These are phyloP conservation scores for Apotomis betuletana DNA, from an alignment of 2,888 invertebrate genomes.

Conservation along the genomic window DNA sequence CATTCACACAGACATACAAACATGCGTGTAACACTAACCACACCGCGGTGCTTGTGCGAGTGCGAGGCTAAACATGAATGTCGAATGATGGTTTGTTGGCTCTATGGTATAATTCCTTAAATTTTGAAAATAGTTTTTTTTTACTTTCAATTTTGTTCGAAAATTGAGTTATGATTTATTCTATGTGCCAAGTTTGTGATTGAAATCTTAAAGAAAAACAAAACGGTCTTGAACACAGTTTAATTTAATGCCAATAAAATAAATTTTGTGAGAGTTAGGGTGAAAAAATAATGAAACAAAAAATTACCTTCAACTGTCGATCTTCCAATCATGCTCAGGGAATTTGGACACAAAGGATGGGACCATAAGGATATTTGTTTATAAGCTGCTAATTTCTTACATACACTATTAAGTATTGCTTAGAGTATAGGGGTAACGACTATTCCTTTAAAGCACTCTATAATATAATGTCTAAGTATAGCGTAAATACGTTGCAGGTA, in stretches of 20 bases:
- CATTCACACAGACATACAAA: slow-evolving; percentile 30
- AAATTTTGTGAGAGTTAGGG: slow-evolving; percentile 19
- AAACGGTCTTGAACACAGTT: not conserved
- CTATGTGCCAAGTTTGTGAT: not conserved
- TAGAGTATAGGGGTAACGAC: slow-evolving; percentile 56
- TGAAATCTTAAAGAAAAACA: not conserved
- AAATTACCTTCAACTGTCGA: slow-evolving; percentile 75
- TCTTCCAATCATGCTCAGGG: slow-evolving; percentile 78
- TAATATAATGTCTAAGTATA: slow-evolving; percentile 31
- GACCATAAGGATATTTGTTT: slow-evolving; percentile 57
- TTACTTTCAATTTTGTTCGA: not conserved
- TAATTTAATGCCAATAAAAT: slow-evolving; percentile 27
- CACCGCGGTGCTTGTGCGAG: slow-evolving; percentile 36
- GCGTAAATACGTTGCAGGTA: slow-evolving; percentile 20
- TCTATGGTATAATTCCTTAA: not conserved
- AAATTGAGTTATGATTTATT: not conserved
- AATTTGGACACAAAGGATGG: slow-evolving; percentile 58
- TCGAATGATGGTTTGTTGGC: slow-evolving; percentile 25
- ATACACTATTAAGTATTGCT: slow-evolving; percentile 52
- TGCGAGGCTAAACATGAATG: slow-evolving; percentile 26
- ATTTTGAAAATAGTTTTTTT: not conserved
- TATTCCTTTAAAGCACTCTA: slow-evolving; percentile 59
- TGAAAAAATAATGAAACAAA: slow-evolving; percentile 59
- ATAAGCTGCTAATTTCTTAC: slow-evolving; percentile 51
- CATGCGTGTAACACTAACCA: slow-evolving; percentile 30